Evolutionary conservation across 2,888 invertebrate genomes (phyloP).

Genomic region (Cinara cedri): DNA sequence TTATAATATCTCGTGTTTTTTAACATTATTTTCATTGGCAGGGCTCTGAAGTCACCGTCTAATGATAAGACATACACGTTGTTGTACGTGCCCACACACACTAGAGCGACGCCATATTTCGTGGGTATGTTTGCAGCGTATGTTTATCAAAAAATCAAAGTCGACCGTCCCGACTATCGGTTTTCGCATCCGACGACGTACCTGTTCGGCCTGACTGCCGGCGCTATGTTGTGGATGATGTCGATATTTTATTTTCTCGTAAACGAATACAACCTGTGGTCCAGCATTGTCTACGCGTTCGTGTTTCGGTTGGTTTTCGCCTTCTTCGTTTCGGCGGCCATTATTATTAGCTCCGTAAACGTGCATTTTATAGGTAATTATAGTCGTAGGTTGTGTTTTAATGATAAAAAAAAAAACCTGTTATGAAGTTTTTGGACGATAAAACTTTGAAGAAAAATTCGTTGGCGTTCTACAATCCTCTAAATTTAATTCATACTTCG

Average conservation of each 20-base stretch:
- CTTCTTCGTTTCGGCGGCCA: background rate
- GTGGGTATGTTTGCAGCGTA: conserved; percentile 18
- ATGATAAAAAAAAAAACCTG: too few relatives aligned
- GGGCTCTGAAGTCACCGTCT: background rate
- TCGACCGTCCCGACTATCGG: background rate
- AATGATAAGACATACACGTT: background rate
- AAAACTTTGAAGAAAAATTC: too few relatives aligned
- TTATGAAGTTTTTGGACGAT: background rate
- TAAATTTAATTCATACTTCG: too few relatives aligned
- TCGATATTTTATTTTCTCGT: conserved; percentile 13
- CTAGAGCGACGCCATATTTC: conserved; percentile 16
- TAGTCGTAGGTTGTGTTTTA: too few relatives aligned
- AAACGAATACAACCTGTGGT: conserved; percentile 13
- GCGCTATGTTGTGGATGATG: conserved; percentile 9
- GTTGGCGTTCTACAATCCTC: too few relatives aligned
- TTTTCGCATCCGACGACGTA: background rate
- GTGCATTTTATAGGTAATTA: background rate
- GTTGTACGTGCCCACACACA: conserved; percentile 17
- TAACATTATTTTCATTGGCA: background rate
- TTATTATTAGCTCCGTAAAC: conserved; percentile 6
- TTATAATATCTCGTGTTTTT: too few relatives aligned
- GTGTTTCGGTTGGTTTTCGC: conserved; percentile 18
- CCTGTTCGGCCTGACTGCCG: background rate
- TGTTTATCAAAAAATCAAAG: background rate
- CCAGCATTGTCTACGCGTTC: conserved; percentile 10